Percentiles rank a stretch among this genome's conserved stretches.
Evolutionary conservation across 2,113 vertebrate species (phyloP).

Genomic region (Balaeniceps rex): DNA sequence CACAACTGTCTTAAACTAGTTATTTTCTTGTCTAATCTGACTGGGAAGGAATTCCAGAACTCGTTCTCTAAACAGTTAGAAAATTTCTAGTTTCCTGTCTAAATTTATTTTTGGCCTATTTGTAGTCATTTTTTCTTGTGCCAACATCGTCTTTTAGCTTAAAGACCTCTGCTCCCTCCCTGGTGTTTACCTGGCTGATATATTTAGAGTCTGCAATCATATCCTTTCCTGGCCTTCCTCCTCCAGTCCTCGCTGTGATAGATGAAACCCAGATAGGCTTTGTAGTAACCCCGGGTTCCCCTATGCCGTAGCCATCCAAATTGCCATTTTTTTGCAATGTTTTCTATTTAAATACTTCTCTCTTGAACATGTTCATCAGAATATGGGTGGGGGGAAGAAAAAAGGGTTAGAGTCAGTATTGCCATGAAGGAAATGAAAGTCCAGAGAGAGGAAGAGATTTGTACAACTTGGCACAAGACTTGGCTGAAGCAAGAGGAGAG

Average conservation of each 20-base stretch:
- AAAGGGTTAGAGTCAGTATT: not conserved
- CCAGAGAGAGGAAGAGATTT: not conserved
- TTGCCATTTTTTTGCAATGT: not conserved
- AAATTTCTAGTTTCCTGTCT: not conserved
- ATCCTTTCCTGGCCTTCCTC: not conserved
- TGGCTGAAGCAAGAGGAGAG: not conserved
- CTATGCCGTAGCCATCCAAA: not conserved
- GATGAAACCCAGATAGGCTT: not conserved
- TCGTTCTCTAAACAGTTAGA: not conserved
- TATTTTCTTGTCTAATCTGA: not conserved
- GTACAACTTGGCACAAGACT: not conserved
- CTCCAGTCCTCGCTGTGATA: not conserved
- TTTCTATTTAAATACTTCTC: not conserved
- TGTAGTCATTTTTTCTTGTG: not conserved
- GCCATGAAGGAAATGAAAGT: not conserved
- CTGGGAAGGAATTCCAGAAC: not conserved
- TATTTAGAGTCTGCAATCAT: not conserved
- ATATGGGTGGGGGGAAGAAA: not conserved
- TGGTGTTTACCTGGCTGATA: conserved; percentile 23
- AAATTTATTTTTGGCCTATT: conserved; percentile 14
- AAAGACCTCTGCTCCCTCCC: conserved; percentile 19
- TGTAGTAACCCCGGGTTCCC: not conserved
- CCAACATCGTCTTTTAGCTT: conserved; percentile 9
- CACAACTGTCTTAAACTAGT: not conserved
- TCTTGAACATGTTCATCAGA: not conserved